phyloP scores from a whole-genome alignment of 2,888 invertebrate species.

The Acanthoscelides obtectus region DNA sequence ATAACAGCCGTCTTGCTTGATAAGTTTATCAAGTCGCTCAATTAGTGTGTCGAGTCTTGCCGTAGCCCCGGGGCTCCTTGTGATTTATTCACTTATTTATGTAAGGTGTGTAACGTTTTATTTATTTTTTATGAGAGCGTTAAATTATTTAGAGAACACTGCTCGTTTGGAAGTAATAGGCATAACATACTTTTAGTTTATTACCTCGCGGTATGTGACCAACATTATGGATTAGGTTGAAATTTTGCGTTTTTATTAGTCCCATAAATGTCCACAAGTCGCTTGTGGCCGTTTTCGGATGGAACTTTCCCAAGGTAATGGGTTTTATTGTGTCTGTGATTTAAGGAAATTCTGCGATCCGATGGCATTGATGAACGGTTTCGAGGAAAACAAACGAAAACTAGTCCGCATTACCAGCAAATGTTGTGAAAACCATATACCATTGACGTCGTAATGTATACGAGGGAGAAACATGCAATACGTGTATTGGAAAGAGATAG shows the following conservation, averaged over 20 bases:
- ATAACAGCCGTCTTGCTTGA: neutral
- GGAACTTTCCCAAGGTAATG: neutral
- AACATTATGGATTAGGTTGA: neutral
- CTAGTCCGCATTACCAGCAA: too few species aligned
- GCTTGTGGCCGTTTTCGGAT: neutral
- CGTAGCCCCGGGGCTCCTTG: neutral
- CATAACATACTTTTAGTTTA: neutral
- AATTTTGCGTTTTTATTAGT: neutral
- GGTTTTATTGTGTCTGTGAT: neutral
- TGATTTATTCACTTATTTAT: neutral
- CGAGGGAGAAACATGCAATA: too few species aligned
- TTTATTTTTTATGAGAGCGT: neutral
- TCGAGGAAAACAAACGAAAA: too few species aligned
- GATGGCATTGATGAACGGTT: neutral
- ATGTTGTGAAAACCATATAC: too few species aligned
- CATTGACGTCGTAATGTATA: too few species aligned
- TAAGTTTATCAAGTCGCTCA: neutral
- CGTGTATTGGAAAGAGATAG: too few species aligned
- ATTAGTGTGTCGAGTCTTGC: neutral
- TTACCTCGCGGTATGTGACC: neutral
- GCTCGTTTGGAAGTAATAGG: neutral
- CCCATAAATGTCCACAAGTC: neutral
- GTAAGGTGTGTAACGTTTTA: neutral
- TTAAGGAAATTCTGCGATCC: neutral
- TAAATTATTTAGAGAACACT: neutral